Evolutionary conservation across 2,797 vertebrate species (phyloP), one percentile per base, ranked within the genome.

Genomic region (Enteromius radiatus): DNA sequence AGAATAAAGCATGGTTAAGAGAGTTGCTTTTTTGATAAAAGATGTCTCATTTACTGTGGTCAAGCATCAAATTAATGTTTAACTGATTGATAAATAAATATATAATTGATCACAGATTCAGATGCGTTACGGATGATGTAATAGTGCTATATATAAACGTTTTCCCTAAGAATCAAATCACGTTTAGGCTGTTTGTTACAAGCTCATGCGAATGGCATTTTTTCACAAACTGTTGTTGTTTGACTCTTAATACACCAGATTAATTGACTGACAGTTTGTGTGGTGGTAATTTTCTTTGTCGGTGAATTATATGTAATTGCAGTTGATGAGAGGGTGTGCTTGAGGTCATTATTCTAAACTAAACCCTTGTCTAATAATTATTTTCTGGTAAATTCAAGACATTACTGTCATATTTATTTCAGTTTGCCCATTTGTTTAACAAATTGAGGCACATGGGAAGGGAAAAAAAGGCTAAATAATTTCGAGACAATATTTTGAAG

Each of bases 1-100:
- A 91, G 79, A 95, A 94, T 94, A 94, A 95, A 95, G 94, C 93
- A 95, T 95, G 93, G 84, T 90, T 91, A 91, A 88, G 88, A 89
- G 86, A 87, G 90, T 91, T 87, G 86, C 88, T 80, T 91, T 85
- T 89, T 84, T 87, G 85, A 87, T 84, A 88, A 85, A 81, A 85
- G 67, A 91, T 82, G 73, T 86, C 90, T 89, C 54, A 74, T 77
- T 90, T 81, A 73, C 79, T 81, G 83, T 88, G 71, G 61, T 54
- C 73, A 82, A 68, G 19, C 63, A 59, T 84, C 19, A 28, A 64
- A 69, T 47, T 70, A 31, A 38, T 78, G 81, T 88, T 83, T 73
- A 70, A 64, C 54, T 45, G 54, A 54, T 59, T 79, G 80, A 64
- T 76, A 14, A 83, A 81, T 78, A 79, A 85, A 86, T 54, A 49